These are phyloP conservation scores for Drosophila lacertosa DNA, from an alignment of 1,140 invertebrate species.

Conservation along the genomic window DNA sequence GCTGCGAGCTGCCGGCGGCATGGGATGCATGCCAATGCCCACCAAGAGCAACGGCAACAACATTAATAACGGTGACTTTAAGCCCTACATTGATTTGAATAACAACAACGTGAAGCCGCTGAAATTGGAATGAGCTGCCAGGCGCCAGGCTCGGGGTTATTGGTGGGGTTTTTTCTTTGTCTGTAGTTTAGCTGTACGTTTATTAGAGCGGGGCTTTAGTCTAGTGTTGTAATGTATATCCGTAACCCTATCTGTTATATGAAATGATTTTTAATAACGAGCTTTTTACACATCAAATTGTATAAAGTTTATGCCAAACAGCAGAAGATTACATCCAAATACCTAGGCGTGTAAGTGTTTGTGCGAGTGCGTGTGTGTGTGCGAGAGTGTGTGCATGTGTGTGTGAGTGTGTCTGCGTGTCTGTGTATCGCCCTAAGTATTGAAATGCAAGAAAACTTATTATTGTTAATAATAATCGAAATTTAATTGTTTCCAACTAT, in stretches of 20 bases:
- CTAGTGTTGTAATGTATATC: conserved; percentile 51
- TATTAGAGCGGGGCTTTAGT: conserved; percentile 71
- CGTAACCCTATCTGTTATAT: conserved; percentile 36
- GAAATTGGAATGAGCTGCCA: conserved; percentile 64
- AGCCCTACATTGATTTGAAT: conserved; percentile 74
- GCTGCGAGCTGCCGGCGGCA: conserved; percentile 69
- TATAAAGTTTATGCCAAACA: conserved; percentile 77
- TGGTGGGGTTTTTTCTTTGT: conserved; percentile 34
- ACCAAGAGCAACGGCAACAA: conserved; percentile 28
- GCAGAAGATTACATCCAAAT: conserved; percentile 70
- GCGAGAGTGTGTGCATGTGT: conserved; percentile 13
- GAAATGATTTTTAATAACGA: conserved; percentile 43
- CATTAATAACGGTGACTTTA: conserved; percentile 47
- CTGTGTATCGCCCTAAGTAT: conserved; percentile 41
- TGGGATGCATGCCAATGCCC: conserved; percentile 72
- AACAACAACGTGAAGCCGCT: conserved; percentile 73
- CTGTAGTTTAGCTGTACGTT: conserved; percentile 54
- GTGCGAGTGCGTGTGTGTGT: conserved; percentile 39
- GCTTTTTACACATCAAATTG: conserved; percentile 41
- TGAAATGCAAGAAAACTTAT: conserved; percentile 27
- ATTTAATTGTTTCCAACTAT: conserved; percentile 28
- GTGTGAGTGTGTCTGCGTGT: conserved; percentile 36
- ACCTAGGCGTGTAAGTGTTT: conserved; percentile 65
- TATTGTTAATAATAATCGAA: conserved; percentile 27
- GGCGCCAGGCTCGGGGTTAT: background rate